Evolutionary conservation across 1,140 invertebrate species (phyloP).

Genomic region (Phymorhynchus buccinoides): DNA sequence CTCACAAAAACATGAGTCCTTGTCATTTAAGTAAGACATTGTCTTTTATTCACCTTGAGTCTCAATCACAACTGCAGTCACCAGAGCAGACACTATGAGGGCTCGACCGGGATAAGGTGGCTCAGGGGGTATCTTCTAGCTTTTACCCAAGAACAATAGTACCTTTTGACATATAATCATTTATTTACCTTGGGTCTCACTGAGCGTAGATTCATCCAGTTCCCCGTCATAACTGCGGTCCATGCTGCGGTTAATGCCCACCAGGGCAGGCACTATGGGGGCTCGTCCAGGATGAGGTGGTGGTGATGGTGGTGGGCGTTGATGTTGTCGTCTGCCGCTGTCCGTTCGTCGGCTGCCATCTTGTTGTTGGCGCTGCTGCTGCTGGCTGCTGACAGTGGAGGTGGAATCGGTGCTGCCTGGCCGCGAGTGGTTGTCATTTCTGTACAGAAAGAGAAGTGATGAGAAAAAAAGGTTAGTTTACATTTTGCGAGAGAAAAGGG

Average conservation of each 20-base stretch:
- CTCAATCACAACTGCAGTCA: too few relatives aligned
- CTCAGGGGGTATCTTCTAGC: too few relatives aligned
- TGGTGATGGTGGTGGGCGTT: background rate
- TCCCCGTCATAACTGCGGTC: constrained; percentile 28
- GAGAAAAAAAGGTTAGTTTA: too few relatives aligned
- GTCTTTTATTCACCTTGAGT: too few relatives aligned
- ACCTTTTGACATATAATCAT: too few relatives aligned
- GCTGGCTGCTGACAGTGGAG: constrained; percentile 23
- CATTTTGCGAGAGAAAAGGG: too few relatives aligned
- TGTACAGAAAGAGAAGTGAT: constrained; percentile 8
- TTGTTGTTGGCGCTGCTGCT: background rate
- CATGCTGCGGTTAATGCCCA: constrained; percentile 13
- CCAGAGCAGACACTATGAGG: too few relatives aligned
- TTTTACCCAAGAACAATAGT: too few relatives aligned
- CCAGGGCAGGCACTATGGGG: background rate
- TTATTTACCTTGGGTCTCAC: background rate
- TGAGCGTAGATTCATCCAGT: constrained; percentile 29
- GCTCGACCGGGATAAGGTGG: too few relatives aligned
- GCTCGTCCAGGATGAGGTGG: background rate
- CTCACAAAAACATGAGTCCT: too few relatives aligned
- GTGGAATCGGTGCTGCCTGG: constrained; percentile 25
- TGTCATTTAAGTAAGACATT: too few relatives aligned
- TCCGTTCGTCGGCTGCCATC: background rate
- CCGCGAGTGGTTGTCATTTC: constrained; percentile 4
- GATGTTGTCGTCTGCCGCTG: background rate